phyloP scores from a whole-genome alignment of 2,888 invertebrate genomes.

The Rutpela maculata region DNA sequence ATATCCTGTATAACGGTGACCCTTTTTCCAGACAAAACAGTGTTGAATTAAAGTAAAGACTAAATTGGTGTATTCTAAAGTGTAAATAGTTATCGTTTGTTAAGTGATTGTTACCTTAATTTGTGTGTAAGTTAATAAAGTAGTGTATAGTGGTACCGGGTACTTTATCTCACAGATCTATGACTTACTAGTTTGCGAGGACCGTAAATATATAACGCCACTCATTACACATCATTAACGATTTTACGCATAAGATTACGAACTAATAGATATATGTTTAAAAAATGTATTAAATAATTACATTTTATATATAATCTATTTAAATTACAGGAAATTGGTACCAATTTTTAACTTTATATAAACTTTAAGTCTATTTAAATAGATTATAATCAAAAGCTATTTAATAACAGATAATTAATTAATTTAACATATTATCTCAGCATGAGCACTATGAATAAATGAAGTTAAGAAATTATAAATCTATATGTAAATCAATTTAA shows the following conservation, averaged over 20 bases:
- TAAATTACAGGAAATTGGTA: constrained; percentile 19
- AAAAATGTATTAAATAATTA: constrained; percentile 8
- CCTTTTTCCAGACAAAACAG: too few relatives aligned
- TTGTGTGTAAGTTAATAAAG: too few relatives aligned
- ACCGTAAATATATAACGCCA: too few relatives aligned
- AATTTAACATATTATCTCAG: constrained; percentile 21
- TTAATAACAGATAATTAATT: constrained; percentile 23
- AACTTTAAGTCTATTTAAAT: constrained; percentile 21
- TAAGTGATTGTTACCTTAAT: too few relatives aligned
- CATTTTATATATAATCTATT: constrained; percentile 7
- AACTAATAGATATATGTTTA: constrained; percentile 3
- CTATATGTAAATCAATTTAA: constrained; percentile 7
- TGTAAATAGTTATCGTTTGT: too few relatives aligned
- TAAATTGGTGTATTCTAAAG: too few relatives aligned
- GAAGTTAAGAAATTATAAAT: constrained; percentile 10
- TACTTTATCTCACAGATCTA: too few relatives aligned
- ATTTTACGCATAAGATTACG: neutral
- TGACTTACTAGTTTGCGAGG: too few relatives aligned
- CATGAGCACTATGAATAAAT: constrained; percentile 19
- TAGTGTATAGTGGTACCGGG: too few relatives aligned
- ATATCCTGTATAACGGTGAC: too few relatives aligned
- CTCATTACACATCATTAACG: constrained; percentile 2
- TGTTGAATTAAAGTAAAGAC: too few relatives aligned
- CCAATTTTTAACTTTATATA: constrained; percentile 19
- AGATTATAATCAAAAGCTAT: constrained; percentile 20